A percentile compares a stretch with the other conserved stretches of the same genome.
These are phyloP conservation scores for Junonia oenone DNA, from an alignment of 2,888 invertebrate species.

Conservation along the genomic window DNA sequence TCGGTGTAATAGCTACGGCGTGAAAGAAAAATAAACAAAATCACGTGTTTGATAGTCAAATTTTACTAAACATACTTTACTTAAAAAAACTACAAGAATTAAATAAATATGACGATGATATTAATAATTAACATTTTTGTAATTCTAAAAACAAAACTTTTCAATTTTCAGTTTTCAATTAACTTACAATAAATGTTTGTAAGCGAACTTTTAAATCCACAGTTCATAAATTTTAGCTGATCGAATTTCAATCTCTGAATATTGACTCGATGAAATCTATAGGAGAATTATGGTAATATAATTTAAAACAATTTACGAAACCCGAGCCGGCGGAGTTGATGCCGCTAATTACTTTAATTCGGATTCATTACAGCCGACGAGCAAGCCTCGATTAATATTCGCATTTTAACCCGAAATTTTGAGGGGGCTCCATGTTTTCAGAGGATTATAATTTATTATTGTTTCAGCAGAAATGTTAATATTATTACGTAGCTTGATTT, in stretches of 20 bases:
- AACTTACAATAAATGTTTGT: background rate
- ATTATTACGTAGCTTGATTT: background rate
- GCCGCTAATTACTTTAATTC: constrained; percentile 53
- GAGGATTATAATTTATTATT: constrained; percentile 7
- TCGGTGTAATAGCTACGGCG: too few species aligned
- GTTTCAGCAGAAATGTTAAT: background rate
- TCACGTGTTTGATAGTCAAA: too few species aligned
- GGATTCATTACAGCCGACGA: constrained; percentile 43
- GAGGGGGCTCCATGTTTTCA: constrained; percentile 17
- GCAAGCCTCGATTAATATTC: constrained; percentile 49
- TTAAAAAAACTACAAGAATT: too few species aligned
- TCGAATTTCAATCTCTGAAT: constrained; percentile 10
- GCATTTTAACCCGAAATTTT: constrained; percentile 39
- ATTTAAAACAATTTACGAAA: constrained; percentile 27
- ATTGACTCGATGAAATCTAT: constrained; percentile 20
- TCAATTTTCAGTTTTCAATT: too few species aligned
- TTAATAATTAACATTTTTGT: too few species aligned
- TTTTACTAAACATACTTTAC: too few species aligned
- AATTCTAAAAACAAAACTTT: too few species aligned
- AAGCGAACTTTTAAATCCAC: background rate
- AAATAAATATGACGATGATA: too few species aligned
- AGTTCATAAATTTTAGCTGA: background rate
- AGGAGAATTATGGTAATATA: constrained; percentile 21
- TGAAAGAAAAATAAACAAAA: too few species aligned
- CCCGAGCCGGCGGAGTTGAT: constrained; percentile 20